Evolutionary conservation across 2,888 invertebrate genomes (phyloP), one percentile per base, ranked within the genome.

Genomic region (Halictus ligatus): DNA sequence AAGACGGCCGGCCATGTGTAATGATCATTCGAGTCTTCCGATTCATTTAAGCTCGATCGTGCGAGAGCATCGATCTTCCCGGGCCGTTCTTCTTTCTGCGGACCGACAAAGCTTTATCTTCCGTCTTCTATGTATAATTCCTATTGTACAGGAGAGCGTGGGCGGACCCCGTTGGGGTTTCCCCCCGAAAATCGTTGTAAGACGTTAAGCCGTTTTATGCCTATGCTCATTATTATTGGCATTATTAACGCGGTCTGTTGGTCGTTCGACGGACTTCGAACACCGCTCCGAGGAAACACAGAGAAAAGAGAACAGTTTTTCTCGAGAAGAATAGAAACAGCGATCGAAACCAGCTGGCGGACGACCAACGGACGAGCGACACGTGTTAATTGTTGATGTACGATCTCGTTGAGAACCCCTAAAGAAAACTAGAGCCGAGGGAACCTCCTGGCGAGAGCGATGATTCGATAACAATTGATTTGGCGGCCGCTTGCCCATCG

Each of bases 381-480:
- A 25, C 73, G 83, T 90, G 92, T 92, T 92, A 88, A 92, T 92
- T 90, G 91, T 91, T 92, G 89, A 89, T 90, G 90, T 89, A 82
- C 87, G 87, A 87, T 89, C 86, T 87, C 84, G 89, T 85, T 85
- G 86, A 89, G 84, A 87, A 86, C 84, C 83, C 86, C 73, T 83
- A 74, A 77, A 73, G 4, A 35, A 46, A 83, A 78, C 69, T 67
- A 69, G 75, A 86, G 71, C 58, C 69, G 79, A 81, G 78, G 48
- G 35, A 78, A 43, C 50, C 67, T 67, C 67, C 67, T 67, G 64
- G 69, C 67, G 48, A 69, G 64, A 35, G 46, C 60, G 60, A 64
- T 29, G 60, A 64, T 29, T 64, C 60, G 60, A 64, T 64, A 74
- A 73, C 35, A 48, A 76, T 75, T 75, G 80, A 54, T n/a, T 21